Evolutionary conservation across 2,888 invertebrate genomes (phyloP).

Genomic region (Ypsolopha sequella): DNA sequence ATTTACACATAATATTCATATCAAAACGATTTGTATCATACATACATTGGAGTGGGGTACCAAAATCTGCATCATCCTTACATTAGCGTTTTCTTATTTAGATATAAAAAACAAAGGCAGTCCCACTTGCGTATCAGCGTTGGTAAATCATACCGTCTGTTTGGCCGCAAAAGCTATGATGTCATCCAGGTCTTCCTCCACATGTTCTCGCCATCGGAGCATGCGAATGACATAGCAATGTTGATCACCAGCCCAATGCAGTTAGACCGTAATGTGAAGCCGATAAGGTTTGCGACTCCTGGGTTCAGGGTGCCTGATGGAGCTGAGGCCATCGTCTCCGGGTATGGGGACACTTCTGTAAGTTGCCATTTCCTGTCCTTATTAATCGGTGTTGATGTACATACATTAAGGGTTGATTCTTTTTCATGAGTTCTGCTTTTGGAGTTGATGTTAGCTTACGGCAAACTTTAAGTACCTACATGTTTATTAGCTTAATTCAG

Average conservation of each 20-base stretch:
- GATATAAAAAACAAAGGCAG: conserved; percentile 13
- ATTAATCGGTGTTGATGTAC: no score
- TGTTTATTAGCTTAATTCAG: no score
- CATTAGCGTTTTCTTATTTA: not conserved
- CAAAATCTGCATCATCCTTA: no score
- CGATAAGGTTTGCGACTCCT: conserved; percentile 29
- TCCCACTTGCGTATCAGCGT: conserved; percentile 31
- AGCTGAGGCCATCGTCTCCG: conserved; percentile 46
- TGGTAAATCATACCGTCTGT: conserved; percentile 33
- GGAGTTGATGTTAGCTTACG: no score
- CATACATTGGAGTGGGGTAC: no score
- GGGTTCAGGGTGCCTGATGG: conserved; percentile 29
- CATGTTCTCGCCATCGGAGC: conserved; percentile 26
- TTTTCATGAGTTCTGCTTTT: no score
- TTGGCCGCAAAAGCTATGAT: conserved; percentile 39
- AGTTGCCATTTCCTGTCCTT: conserved; percentile 10
- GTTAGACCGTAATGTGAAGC: conserved; percentile 26
- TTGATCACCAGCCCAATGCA: conserved; percentile 29
- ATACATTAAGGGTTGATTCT: no score
- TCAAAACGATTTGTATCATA: no score
- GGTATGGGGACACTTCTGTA: conserved; percentile 43
- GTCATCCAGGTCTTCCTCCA: conserved; percentile 33
- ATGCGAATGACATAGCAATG: conserved; percentile 50
- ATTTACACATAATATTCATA: no score
- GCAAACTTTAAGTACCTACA: no score